Conservation (phyloP, 2,888 invertebrate species). For the Cosmorhoe ocellata region DNA sequence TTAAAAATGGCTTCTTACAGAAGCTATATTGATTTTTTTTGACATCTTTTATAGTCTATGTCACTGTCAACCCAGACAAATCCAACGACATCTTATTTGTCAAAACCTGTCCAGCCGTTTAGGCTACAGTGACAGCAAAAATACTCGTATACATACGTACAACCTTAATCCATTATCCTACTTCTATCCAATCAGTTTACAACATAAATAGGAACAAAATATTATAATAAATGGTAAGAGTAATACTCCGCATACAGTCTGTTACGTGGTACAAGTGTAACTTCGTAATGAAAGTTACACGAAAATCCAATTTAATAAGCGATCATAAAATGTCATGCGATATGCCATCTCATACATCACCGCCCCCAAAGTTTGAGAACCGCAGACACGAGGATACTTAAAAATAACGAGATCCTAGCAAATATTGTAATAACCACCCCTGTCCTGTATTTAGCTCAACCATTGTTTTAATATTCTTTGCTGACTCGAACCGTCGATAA, state of each 20-base stretch:
- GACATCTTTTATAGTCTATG: too few species aligned
- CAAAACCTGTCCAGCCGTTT: too few species aligned
- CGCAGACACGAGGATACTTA: slow-evolving; percentile 71
- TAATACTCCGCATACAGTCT: neutral
- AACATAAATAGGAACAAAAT: too few species aligned
- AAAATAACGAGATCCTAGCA: slow-evolving; percentile 81
- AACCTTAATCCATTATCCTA: too few species aligned
- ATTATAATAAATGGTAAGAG: too few species aligned
- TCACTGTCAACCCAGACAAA: too few species aligned
- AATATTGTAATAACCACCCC: slow-evolving; percentile 77
- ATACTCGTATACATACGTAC: too few species aligned
- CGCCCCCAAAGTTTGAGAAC: slow-evolving; percentile 60
- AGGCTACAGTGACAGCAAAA: too few species aligned
- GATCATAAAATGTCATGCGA: slow-evolving; percentile 25
- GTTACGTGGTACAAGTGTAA: neutral
- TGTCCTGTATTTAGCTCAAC: slow-evolving; percentile 56
- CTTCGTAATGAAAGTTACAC: slow-evolving; percentile 8
- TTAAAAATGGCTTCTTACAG: too few species aligned
- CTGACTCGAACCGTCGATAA: slow-evolving; percentile 53
- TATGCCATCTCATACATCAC: slow-evolving; percentile 28
- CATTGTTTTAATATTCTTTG: slow-evolving; percentile 71
- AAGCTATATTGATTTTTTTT: too few species aligned
- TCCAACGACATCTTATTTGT: too few species aligned
- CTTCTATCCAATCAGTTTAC: too few species aligned
- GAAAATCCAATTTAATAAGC: slow-evolving; percentile 22